phyloP scores from a whole-genome alignment of 2,113 vertebrate species.

The Thunnus thynnus region DNA sequence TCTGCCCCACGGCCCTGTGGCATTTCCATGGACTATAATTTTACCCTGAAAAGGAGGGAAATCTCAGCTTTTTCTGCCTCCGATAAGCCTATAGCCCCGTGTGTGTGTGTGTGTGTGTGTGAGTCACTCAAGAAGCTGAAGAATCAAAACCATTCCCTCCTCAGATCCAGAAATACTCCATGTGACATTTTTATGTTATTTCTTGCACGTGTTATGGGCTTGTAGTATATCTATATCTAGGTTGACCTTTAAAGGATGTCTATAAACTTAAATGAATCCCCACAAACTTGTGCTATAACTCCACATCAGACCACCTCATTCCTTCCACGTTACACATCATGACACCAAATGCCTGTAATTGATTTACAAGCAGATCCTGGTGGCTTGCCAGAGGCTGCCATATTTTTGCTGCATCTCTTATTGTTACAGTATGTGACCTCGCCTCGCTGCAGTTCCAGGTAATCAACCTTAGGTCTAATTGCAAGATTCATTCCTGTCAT shows the following conservation, averaged over 20 bases:
- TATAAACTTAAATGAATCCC: slow-evolving; percentile 37
- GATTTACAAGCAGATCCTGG: slow-evolving; percentile 6
- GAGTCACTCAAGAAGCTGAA: background rate
- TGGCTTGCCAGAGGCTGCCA: background rate
- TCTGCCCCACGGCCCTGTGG: slow-evolving; percentile 48
- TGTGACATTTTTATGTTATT: slow-evolving; percentile 30
- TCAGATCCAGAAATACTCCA: slow-evolving; percentile 52
- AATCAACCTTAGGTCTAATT: background rate
- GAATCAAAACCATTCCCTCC: slow-evolving; percentile 36
- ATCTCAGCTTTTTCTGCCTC: slow-evolving; percentile 27
- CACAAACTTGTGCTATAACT: background rate
- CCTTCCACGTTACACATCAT: background rate
- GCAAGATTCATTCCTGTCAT: background rate
- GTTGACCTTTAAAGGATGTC: slow-evolving; percentile 25
- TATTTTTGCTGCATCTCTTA: background rate
- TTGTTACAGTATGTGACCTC: background rate
- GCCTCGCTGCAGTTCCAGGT: background rate
- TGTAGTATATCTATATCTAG: slow-evolving; percentile 11
- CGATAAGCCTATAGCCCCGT: slow-evolving; percentile 53
- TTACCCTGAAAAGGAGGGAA: background rate
- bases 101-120: background rate
- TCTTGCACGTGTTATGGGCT: background rate
- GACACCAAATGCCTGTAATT: background rate
- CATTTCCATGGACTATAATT: slow-evolving; percentile 66
- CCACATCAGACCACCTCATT: background rate